phyloP scores from a whole-genome alignment of 2,797 vertebrate genomes.

The Anguilla marmorata region DNA sequence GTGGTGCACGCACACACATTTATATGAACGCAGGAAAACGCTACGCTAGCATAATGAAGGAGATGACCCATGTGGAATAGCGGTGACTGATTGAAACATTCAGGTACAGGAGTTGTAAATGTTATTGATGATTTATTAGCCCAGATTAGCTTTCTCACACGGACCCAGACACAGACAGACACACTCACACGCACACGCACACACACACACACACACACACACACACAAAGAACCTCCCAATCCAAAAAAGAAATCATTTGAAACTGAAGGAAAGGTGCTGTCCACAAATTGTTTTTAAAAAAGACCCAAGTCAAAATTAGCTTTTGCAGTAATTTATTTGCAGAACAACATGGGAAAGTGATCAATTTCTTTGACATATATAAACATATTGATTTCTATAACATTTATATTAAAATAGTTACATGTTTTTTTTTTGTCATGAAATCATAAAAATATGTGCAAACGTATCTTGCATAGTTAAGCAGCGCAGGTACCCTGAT shows the following conservation, averaged over 20 bases:
- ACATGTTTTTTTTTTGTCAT: too few species aligned
- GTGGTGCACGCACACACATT: slow-evolving; percentile 9
- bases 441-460: too few species aligned
- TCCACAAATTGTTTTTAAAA: not conserved
- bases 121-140: slow-evolving; percentile 37
- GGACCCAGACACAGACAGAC: not conserved
- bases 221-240: too few species aligned
- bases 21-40: not conserved
- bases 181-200: not conserved
- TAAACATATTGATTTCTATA: too few species aligned
- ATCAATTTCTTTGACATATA: not conserved
- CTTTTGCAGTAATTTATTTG: not conserved
- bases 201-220: too few species aligned
- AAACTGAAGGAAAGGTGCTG: not conserved
- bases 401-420: too few species aligned
- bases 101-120: slow-evolving; percentile 41
- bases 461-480: not conserved
- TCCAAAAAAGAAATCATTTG: too few species aligned
- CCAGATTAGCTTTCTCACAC: not conserved
- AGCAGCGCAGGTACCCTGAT: not conserved
- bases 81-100: slow-evolving; percentile 58
- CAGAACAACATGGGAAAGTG: not conserved
- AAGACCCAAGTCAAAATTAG: not conserved
- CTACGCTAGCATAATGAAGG: not conserved
- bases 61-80: slow-evolving; percentile 25